Evolutionary conservation across 2,888 invertebrate species (phyloP).

Genomic region (Galerucella calmariensis): DNA sequence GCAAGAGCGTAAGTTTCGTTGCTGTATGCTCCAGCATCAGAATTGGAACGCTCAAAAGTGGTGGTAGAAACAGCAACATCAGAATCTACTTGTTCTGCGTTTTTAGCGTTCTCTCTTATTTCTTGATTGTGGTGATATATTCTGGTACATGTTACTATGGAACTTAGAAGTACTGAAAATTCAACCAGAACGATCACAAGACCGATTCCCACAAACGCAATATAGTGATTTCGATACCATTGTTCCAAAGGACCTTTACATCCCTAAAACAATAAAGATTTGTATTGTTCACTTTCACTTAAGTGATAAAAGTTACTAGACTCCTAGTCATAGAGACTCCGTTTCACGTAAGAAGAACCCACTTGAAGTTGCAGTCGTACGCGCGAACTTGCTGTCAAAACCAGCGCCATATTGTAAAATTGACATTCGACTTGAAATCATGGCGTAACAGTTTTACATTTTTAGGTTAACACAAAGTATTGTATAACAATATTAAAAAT

Average conservation of each 20-base stretch:
- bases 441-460: too few relatives aligned
- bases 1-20: slow-evolving; percentile 62
- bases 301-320: too few relatives aligned
- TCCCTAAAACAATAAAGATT: slow-evolving; percentile 66
- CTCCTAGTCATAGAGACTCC: too few relatives aligned
- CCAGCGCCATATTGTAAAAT: too few relatives aligned
- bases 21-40: slow-evolving; percentile 56
- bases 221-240: slow-evolving; percentile 82
- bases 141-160: slow-evolving; percentile 77
- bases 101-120: slow-evolving; percentile 54
- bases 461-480: too few relatives aligned
- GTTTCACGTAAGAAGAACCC: too few relatives aligned
- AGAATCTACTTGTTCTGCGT: slow-evolving; percentile 40
- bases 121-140: slow-evolving; percentile 69
- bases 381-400: too few relatives aligned
- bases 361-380: too few relatives aligned
- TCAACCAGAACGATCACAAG: slow-evolving; percentile 78
- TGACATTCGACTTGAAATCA: too few relatives aligned
- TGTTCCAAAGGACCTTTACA: slow-evolving; percentile 76
- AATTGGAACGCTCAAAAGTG: slow-evolving; percentile 37
- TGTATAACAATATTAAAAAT: too few relatives aligned
- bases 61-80: slow-evolving; percentile 40
- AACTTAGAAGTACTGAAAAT: slow-evolving; percentile 76
- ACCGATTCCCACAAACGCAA: slow-evolving; percentile 74
- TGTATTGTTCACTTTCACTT: background rate